Evolutionary conservation across 2,113 vertebrate genomes (phyloP), one percentile per base, ranked within the genome.

Genomic region (Cavia porcellus): DNA sequence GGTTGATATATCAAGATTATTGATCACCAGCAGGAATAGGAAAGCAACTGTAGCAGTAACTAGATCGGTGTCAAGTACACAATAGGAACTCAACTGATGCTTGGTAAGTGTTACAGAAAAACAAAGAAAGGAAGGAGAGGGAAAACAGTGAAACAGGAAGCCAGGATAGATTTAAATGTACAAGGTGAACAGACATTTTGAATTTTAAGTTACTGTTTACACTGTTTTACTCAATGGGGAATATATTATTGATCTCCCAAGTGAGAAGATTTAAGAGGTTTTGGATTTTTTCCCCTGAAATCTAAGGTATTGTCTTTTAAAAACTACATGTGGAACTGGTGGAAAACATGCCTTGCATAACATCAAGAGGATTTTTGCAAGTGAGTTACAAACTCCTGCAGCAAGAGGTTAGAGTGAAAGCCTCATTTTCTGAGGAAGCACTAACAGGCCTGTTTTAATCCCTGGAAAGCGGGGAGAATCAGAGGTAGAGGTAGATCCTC

Each of bases 401-500:
- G 62, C 85, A 93, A 96, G 86, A 80, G 47, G 11, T 83, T 98
- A 70, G 90, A 86, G 96, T 83, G 94, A 95, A 96, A 98, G 94
- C 72, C 74, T 89, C 89, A 92, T 97, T 98, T 97, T 88, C 97
- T 95, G 32, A 79, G 92, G 94, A 52, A 89, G 90, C 55, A 95
- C 92, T 95, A 86, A 38, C 72, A 95, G 68, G 12, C 42, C 93
- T 97, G 83, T 95, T 98, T 84, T 55, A 93, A 97, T 98, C 98
- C 98, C 97, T 98, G 96, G 90, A 98, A 98, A 80, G 50, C 5
- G 5, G 62, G 85, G 35, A 62, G 61, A 97, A 98, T 38, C 66
- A 96, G 96, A 98, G 82, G 89, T 97, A 96, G 98, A 98, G 96
- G 96, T 93, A 97, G 64, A 82, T 86, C 96, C 92, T 96, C 55